Conservation (phyloP, 2,888 invertebrate species). For the Noctua janthina region DNA sequence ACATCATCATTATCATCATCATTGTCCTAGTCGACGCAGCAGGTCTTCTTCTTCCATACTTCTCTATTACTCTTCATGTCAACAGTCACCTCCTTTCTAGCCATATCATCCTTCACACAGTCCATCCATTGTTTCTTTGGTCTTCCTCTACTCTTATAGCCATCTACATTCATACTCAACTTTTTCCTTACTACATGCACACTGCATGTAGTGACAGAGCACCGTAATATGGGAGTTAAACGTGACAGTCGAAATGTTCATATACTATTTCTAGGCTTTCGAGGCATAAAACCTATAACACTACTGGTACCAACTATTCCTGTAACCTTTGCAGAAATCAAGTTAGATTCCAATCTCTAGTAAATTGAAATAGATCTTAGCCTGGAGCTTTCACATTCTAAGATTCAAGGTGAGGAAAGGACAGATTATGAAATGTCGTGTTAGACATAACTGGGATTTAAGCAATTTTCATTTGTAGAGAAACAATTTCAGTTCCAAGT, state of each 20-base stretch:
- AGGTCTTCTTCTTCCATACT: too few species aligned
- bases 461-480: not conserved
- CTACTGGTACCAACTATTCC: not conserved
- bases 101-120: too few species aligned
- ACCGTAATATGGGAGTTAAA: too few species aligned
- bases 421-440: not conserved
- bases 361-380: conserved; percentile 41
- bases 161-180: too few species aligned
- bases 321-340: conserved; percentile 23
- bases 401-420: conserved; percentile 12
- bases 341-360: conserved; percentile 46
- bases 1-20: too few species aligned
- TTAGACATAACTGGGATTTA: not conserved
- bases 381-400: not conserved
- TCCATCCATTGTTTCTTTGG: too few species aligned
- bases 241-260: not conserved
- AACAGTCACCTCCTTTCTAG: too few species aligned
- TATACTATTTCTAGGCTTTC: not conserved
- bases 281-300: not conserved
- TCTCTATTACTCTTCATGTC: too few species aligned
- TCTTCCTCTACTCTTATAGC: too few species aligned
- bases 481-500: not conserved
- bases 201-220: too few species aligned
- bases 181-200: too few species aligned
- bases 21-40: too few species aligned